Base-by-base conservation (phyloP, 2,888 invertebrate genomes). In the Cactoblastis cactorum region DNA sequence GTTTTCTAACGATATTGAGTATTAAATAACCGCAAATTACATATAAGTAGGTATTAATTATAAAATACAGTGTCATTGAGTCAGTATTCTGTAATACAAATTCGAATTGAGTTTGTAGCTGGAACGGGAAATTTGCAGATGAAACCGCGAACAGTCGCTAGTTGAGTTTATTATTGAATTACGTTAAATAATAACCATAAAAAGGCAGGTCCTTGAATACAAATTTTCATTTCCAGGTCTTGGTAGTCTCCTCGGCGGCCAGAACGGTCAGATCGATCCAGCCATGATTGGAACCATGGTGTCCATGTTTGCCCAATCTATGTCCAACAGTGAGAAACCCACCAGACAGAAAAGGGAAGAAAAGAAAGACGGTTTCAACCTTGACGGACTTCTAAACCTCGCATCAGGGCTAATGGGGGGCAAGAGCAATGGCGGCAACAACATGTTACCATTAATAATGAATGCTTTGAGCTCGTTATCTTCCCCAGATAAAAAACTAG, bases 361-460 rank as follows among this genome's bases (percentile, higher is more conserved):
- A 1, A 82, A 61, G 19, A 82, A 88, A 32, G 74, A 78, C 3
- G 90, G 90, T 12, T 63, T 92, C 22, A 90, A 91, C 43, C 58
- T 92, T 17, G 91, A 91, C 17, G 82, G 90, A 47, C 83, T 92
- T 32, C 61, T 92, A 15, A 88, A 75, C 52, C 65, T 92, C 15
- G 92, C 92, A 0, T 91, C 92, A 6, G 87, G 88, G 0, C 84
- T 92, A 28, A 71, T 92, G 58, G 85, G 84, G 0, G 90, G 82
- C 50, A 77, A 86, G 34, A 82, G 83, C 22, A 60, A 67, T 1
- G 73, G 74, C 18, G 54, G 62, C 2, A 83, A 71, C 52, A 80
- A 91, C 46, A 74, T 94, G 1, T 68, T 95, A 53, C 95, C 95
- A 0, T 80, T 94, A 75, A 75, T 95, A 0, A 82, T 95, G 85